A percentile compares a stretch with the other conserved stretches of the same genome.
Evolutionary conservation across 2,113 vertebrate species (phyloP).

Genomic region (Vulpes vulpes): DNA sequence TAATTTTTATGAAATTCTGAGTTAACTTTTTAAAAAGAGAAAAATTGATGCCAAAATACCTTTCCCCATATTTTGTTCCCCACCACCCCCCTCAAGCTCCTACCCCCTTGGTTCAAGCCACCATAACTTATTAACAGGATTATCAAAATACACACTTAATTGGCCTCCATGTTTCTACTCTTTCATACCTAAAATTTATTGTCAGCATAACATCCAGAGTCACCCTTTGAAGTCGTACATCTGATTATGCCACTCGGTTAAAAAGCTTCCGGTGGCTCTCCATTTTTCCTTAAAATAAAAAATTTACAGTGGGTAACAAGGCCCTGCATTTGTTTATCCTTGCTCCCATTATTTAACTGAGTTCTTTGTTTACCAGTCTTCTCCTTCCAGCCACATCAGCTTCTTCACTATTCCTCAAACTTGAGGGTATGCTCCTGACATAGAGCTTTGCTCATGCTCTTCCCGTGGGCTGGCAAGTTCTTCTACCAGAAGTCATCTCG

Average conservation of each 20-base stretch:
- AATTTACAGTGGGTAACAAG: background rate
- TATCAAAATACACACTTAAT: background rate
- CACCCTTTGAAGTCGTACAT: background rate
- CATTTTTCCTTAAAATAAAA: background rate
- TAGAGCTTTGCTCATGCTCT: background rate
- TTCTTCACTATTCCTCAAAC: background rate
- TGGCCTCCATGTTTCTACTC: background rate
- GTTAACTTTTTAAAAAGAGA: conserved; percentile 11
- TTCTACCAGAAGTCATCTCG: no score
- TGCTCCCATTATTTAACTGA: background rate
- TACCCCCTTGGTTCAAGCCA: background rate
- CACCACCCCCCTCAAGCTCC: background rate
- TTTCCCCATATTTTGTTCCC: background rate
- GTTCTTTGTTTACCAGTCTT: background rate
- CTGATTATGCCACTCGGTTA: background rate
- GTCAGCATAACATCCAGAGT: background rate
- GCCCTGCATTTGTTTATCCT: background rate
- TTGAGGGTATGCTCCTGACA: background rate
- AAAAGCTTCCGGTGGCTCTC: background rate
- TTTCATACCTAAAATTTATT: background rate
- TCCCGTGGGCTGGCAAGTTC: background rate
- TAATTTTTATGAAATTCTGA: background rate
- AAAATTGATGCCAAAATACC: background rate
- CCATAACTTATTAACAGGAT: background rate
- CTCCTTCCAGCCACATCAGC: background rate